phyloP scores from a whole-genome alignment of 2,797 vertebrate genomes.

The Enteromius viviparus region DNA sequence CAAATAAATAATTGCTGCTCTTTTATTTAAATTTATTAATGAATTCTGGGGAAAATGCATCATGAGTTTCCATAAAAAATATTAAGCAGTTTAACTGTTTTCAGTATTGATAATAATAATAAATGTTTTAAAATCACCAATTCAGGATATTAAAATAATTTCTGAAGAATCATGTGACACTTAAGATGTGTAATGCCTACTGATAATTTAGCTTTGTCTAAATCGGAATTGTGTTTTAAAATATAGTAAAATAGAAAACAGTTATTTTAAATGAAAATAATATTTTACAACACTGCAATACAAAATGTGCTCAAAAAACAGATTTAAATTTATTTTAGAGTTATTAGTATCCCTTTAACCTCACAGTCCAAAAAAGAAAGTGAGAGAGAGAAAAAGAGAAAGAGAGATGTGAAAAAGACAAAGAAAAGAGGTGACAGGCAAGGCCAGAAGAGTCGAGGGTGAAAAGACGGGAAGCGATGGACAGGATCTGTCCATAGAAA shows the following conservation, averaged over 20 bases:
- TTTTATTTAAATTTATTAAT: background rate
- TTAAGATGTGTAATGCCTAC: background rate
- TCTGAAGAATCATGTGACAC: background rate
- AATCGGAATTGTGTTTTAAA: background rate
- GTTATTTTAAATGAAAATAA: background rate
- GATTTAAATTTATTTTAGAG: background rate
- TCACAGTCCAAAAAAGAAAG: background rate
- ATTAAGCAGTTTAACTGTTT: background rate
- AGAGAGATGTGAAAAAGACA: conserved; percentile 20
- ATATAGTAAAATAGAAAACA: background rate
- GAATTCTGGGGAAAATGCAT: background rate
- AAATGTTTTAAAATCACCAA: background rate
- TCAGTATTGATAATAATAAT: background rate
- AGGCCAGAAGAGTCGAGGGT: conserved; percentile 21
- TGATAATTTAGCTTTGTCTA: background rate
- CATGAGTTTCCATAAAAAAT: background rate
- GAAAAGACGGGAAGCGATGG: conserved; percentile 15
- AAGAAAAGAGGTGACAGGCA: conserved; percentile 37
- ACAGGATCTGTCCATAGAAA: conserved; percentile 21
- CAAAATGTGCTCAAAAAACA: background rate
- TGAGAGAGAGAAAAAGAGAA: conserved; percentile 6
- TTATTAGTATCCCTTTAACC: background rate
- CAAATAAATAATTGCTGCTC: background rate
- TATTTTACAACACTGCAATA: background rate
- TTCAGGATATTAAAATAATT: background rate